Evolutionary conservation across 1,140 invertebrate species (phyloP).

Genomic region (Chelonus insularis): DNA sequence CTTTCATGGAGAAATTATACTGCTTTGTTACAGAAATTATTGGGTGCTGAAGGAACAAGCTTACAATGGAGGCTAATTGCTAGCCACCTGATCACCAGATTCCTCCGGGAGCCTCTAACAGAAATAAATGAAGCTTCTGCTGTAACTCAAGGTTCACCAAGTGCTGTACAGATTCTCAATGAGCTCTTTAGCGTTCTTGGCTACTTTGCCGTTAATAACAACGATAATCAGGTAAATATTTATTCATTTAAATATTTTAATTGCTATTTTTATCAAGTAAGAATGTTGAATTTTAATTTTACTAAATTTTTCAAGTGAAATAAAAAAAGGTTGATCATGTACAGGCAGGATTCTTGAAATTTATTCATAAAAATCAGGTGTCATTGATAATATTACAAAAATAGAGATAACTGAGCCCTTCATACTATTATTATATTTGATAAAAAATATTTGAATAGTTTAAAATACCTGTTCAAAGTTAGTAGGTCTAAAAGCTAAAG

Average conservation of each 20-base stretch:
- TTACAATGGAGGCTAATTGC: conserved; percentile 87
- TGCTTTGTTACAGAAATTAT: conserved; percentile 69
- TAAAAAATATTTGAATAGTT: conserved; percentile 14
- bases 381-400: too few species aligned
- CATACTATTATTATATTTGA: too few species aligned
- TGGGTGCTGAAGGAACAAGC: conserved; percentile 82
- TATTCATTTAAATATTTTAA: too few species aligned
- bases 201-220: conserved; percentile 78
- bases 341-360: too few species aligned
- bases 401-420: too few species aligned
- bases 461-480: conserved; percentile 5
- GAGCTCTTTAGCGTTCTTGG: conserved; percentile 79
- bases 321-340: not conserved
- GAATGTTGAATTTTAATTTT: too few species aligned
- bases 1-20: conserved; percentile 9
- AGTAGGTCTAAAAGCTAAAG: not conserved
- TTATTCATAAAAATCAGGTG: too few species aligned
- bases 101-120: conserved; percentile 70
- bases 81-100: conserved; percentile 72
- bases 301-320: too few species aligned
- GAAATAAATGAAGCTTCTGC: conserved; percentile 46
- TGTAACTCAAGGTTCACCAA: conserved; percentile 40
- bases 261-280: too few species aligned
- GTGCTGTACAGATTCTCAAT: conserved; percentile 63
- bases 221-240: conserved; percentile 77